Conservation (phyloP, 2,797 vertebrate genomes). For the Tinamus major region DNA sequence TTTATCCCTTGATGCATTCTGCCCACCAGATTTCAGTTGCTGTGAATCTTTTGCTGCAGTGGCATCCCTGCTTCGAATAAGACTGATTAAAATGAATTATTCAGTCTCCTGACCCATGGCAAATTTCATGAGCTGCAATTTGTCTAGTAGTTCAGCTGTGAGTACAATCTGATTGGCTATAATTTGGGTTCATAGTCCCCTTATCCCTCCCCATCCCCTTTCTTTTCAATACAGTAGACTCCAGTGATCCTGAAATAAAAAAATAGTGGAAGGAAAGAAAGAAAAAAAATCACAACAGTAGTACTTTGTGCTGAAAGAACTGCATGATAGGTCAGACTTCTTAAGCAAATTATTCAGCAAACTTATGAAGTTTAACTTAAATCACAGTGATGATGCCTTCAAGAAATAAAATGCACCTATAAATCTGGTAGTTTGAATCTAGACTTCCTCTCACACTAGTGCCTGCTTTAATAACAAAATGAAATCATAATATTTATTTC, state of each 20-base stretch:
- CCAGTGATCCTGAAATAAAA: conserved; percentile 80
- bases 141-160: conserved; percentile 91
- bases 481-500: not conserved
- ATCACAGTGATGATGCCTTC: not conserved
- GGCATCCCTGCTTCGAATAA: conserved; percentile 83
- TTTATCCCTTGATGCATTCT: not conserved
- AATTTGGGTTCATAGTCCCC: conserved; percentile 88
- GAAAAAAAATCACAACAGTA: not conserved
- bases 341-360: not conserved
- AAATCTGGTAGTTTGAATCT: not conserved
- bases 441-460: not conserved
- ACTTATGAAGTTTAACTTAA: not conserved
- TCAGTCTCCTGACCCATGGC: conserved; percentile 88
- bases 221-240: conserved; percentile 25
- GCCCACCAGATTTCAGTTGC: not conserved
- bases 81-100: conserved; percentile 94
- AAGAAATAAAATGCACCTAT: not conserved
- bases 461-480: not conserved
- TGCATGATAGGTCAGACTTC: not conserved
- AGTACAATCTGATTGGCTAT: conserved; percentile 92
- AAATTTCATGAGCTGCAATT: conserved; percentile 90
- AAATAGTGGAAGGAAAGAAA: not conserved
- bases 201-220: conserved; percentile 53
- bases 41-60: conserved; percentile 51
- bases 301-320: not conserved